Percentiles rank a stretch among this genome's conserved stretches.
These are phyloP conservation scores for Crotalus horridus DNA, from an alignment of 2,113 vertebrate genomes.

Conservation along the genomic window DNA sequence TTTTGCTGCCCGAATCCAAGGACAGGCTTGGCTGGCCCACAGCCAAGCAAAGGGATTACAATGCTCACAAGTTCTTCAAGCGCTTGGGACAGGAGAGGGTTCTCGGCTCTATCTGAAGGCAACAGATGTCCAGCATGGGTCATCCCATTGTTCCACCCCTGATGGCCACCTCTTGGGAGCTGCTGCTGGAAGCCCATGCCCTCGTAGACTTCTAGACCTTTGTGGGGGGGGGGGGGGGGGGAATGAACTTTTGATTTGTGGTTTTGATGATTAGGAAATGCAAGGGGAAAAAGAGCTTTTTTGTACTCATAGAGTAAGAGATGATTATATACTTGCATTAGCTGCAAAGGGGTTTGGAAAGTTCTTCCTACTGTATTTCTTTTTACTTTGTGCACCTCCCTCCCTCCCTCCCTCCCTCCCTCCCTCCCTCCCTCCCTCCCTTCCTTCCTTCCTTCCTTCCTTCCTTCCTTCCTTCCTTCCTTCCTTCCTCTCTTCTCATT, in stretches of 20 bases:
- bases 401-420: constrained; percentile 36
- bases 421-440: neutral
- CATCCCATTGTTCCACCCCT: neutral
- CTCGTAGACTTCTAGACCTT: too few species aligned
- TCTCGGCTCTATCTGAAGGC: neutral
- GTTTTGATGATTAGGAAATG: neutral
- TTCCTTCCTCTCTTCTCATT: constrained; percentile 5
- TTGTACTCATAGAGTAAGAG: too few species aligned
- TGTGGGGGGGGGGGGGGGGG: too few species aligned
- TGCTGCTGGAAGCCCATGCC: too few species aligned
- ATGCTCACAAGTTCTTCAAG: too few species aligned
- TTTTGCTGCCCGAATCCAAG: too few species aligned
- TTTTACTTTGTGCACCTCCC: neutral
- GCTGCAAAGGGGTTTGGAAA: too few species aligned
- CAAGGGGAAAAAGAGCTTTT: neutral
- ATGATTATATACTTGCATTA: too few species aligned
- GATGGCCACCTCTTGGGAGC: neutral
- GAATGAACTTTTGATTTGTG: neutral
- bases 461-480: neutral
- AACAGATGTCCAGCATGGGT: neutral
- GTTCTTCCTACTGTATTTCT: too few species aligned
- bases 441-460: neutral
- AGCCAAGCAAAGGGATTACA: neutral
- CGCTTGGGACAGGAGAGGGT: neutral
- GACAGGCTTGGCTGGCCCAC: neutral